Evolutionary conservation across 2,888 invertebrate species (phyloP).

Genomic region (Antitype chi): DNA sequence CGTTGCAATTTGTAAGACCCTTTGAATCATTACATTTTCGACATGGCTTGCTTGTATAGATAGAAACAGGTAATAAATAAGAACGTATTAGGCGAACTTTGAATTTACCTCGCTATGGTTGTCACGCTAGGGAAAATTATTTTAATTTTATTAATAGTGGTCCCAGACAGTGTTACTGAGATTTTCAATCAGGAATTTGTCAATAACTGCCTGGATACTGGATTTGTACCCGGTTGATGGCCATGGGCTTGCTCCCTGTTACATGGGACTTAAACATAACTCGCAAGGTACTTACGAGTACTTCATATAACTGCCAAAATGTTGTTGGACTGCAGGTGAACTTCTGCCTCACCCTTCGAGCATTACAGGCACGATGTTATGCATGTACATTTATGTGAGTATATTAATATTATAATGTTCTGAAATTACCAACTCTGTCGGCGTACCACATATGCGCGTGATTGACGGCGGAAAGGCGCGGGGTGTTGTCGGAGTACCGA

Average conservation of each 20-base stretch:
- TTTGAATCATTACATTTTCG: conserved; percentile 63
- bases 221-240: neutral
- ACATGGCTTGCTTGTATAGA: conserved; percentile 56
- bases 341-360: neutral
- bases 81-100: conserved; percentile 60
- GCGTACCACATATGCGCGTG: too few species aligned
- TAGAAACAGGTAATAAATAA: conserved; percentile 65
- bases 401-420: neutral
- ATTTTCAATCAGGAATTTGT: neutral
- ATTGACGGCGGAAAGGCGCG: too few species aligned
- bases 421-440: neutral
- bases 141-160: neutral
- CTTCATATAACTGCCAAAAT: neutral
- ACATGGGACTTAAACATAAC: neutral
- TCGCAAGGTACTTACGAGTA: too few species aligned
- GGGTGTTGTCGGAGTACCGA: too few species aligned
- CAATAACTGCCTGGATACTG: neutral
- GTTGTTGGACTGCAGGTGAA: neutral
- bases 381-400: neutral
- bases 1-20: conserved; percentile 62
- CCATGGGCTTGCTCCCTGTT: neutral
- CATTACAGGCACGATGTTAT: neutral
- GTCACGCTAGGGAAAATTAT: conserved; percentile 7
- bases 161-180: too few species aligned
- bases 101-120: conserved; percentile 49